Percentiles rank a stretch among this genome's conserved stretches.
Conservation (phyloP, 2,113 vertebrate species). For the Channa maculata region DNA sequence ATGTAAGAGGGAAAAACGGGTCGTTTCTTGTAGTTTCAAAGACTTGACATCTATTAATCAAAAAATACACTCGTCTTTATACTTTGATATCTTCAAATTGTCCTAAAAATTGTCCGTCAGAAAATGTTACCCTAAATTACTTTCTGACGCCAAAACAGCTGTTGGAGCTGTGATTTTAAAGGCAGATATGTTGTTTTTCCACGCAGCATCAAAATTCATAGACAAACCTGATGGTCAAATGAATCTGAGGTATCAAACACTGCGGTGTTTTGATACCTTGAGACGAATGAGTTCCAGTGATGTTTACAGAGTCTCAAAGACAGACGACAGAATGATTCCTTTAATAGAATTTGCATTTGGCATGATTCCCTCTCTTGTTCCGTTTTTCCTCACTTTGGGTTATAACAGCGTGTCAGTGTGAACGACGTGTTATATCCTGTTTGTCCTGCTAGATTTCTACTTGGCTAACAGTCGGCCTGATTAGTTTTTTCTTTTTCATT, state of each 20-base stretch:
- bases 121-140: too few species aligned
- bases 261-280: slow-evolving; percentile 67
- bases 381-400: slow-evolving; percentile 30
- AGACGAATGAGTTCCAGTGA: slow-evolving; percentile 71
- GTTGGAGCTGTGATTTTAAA: too few species aligned
- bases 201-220: too few species aligned
- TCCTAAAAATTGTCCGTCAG: too few species aligned
- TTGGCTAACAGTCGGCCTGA: background rate
- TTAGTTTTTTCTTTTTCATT: background rate
- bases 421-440: slow-evolving; percentile 57
- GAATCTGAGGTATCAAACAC: slow-evolving; percentile 24
- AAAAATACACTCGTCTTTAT: too few species aligned
- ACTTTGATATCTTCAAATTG: too few species aligned
- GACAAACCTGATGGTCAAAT: too few species aligned
- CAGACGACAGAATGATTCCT: slow-evolving; percentile 42
- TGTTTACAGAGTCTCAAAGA: slow-evolving; percentile 55
- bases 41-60: too few species aligned
- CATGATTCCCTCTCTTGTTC: slow-evolving; percentile 30
- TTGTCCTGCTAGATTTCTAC: slow-evolving; percentile 23
- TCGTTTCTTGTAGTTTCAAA: too few species aligned
- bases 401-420: slow-evolving; percentile 55
- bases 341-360: slow-evolving; percentile 61
- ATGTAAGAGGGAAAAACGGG: too few species aligned
- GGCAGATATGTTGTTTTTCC: too few species aligned
- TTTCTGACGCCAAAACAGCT: too few species aligned